Evolutionary conservation across 2,113 vertebrate species (phyloP), one percentile per base, ranked within the genome.

Genomic region (Daboia siamensis): DNA sequence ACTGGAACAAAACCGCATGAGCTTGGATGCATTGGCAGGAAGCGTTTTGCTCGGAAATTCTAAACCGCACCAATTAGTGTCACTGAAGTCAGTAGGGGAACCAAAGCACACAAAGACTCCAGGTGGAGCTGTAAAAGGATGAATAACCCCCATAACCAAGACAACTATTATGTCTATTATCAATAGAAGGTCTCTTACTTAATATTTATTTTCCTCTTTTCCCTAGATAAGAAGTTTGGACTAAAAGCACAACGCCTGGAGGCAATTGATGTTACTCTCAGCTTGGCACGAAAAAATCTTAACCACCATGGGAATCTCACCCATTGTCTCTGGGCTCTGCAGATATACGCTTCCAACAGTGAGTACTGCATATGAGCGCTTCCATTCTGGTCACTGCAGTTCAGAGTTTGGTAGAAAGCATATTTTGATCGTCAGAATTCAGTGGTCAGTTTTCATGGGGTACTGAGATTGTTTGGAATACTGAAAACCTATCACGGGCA

Each of bases 321-420:
- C 0, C 98, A 98, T 69, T 99, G 98, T 87, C 98, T 99, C 44
- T 98, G 98, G 98, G 97, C 97, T 54, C 96, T 99, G 92, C 96
- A 97, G 2, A 97, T 98, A 88, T 99, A 98, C 93, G 98, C 98
- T 52, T 97, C 97, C 56, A 98, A 97, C 29, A 98, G 99, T 99
- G 93, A 97, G 97, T 91, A 20, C 48, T 21, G 64, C 3, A 20
- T 12, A 24, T 59, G 11, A 33, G 56, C 23, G 0, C 39, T 90
- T 93, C 93, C 90, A 21, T 51, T 84, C 33, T 80, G 74, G 33
- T 44, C 7, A 33, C 74, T 39, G 6, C 33, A 80, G 6, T 80
- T 80, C 15, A 80, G 17, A 20, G 69, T 39, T 80, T 20, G 15
- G 33, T 21, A 9, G 7, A 9, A 80, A 80, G 7, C 74, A 80